Evolutionary conservation across 2,797 vertebrate species (phyloP), one percentile per base, ranked within the genome.

Genomic region (Liparis tanakae): DNA sequence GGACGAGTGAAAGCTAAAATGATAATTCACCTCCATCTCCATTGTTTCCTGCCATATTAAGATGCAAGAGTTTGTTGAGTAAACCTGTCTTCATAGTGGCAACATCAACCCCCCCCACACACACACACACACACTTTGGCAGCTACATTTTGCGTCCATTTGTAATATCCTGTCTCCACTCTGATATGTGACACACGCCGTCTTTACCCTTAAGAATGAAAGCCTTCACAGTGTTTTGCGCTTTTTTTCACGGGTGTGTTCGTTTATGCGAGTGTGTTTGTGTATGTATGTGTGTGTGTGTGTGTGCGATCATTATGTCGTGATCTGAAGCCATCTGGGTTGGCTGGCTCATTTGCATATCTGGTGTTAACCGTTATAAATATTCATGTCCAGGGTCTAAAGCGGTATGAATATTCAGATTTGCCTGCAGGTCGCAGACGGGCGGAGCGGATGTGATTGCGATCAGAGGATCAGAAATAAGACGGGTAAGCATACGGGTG

Each of bases 321-420:
- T 80, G 82, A 91, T 90, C 82, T 85, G 74, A 85, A 85, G 88
- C 88, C 90, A 92, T 92, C 91, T 92, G 86, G 86, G 84, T 85
- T 83, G 80, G 77, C 80, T 81, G 67, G 68, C 78, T 77, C 43
- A 83, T 92, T 86, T 89, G 85, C 87, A 86, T 91, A 88, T 90
- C 70, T 85, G 81, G 88, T 87, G 88, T 90, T 88, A 90, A 85
- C 78, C 60, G 15, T 48, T 37, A 87, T 92, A 84, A 80, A 92
- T 93, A 92, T 93, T 91, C 85, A 92, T 92, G 79, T 68, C 36
- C 51, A 55, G 36, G 63, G 63, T 83, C 81, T 87, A 86, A 88
- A 89, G 70, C 64, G 48, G 70, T 58, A 81, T 88, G 86, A 88
- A 92, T 93, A 92, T 93, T 91, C 73, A 92, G 88, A 79, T 72